Evolutionary conservation across 1,140 invertebrate species (phyloP).

Genomic region (Linepithema humile): DNA sequence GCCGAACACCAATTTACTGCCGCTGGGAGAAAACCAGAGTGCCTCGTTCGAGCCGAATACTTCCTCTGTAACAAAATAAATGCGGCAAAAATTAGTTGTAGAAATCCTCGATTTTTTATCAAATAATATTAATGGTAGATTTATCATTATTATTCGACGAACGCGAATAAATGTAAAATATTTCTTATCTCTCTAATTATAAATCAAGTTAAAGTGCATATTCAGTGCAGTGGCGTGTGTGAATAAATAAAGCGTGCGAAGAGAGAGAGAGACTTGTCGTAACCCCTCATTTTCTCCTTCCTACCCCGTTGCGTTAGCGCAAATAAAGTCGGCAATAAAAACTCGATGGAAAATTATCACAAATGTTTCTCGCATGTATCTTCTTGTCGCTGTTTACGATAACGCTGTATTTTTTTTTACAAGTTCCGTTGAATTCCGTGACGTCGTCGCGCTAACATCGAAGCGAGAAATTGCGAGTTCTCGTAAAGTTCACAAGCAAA

Average conservation of each 20-base stretch:
- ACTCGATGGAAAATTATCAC: conserved; percentile 25
- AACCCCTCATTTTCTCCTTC: not conserved
- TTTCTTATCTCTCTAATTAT: not conserved
- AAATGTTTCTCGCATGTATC: not conserved
- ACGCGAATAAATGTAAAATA: not conserved
- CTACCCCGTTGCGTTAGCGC: not conserved
- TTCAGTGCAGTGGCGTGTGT: not conserved
- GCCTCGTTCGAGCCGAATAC: conserved; percentile 93
- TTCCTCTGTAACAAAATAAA: conserved; percentile 90
- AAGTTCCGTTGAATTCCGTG: not conserved
- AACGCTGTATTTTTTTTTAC: conserved; percentile 1
- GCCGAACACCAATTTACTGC: conserved; percentile 92
- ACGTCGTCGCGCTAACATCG: not conserved
- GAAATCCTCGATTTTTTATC: no score
- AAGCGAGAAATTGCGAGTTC: conserved; percentile 27
- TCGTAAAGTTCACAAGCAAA: not conserved
- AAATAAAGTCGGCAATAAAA: conserved; percentile 1
- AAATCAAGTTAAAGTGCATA: not conserved
- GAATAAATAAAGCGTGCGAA: conserved; percentile 9
- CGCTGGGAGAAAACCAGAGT: conserved; percentile 94
- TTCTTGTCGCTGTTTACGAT: conserved; percentile 11
- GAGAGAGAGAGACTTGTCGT: no score
- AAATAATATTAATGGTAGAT: no score
- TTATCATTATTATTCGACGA: not conserved
- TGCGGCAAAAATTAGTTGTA: not conserved